Base-by-base conservation (phyloP, 2,113 vertebrate genomes). In the Hoplias malabaricus region DNA sequence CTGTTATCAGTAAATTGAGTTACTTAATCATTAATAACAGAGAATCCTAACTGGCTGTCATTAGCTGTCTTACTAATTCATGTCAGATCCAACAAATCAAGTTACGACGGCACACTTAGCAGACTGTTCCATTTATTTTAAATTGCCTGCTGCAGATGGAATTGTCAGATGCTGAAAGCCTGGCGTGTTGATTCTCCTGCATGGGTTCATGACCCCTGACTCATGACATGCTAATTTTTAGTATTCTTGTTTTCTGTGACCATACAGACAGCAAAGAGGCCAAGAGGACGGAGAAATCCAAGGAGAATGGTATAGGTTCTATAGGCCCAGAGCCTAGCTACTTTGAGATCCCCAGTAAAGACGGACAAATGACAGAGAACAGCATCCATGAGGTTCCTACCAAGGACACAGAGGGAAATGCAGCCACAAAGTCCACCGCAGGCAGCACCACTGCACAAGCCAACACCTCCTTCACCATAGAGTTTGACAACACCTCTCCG, bases 381-480 rank as follows among this genome's bases (percentile, higher is more conserved):
- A 86, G 93, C 81, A 94, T 98, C 88, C 94, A 97, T 86, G 97
- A 98, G 90, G 93, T 98, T 82, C 95, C 97, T 82, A 97, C 96
- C 84, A 96, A 97, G 90, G 96, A 99, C 88, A 96, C 93, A 1
- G 93, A 95, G 83, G 92, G 89, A 61, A 77, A 87, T 11, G 85
- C 90, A 74, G n/a, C 92, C 77, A 84, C 93, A 23, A 83, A 81
- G 4, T 11, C 87, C 4, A 77, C 92, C 50, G 59, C 90, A 85
- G 80, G 90, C 73, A 89, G 83, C 4, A 80, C 90, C 73, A 25
- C 93, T 89, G 93, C 94, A 82, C 93, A 96, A 88, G 95, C 96
- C 36, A 96, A 99, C 62, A 96, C 98, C 87, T 99, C 97, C 70
- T 99, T 99, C 92, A 98, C 97, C 73, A 99, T 99, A 86, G 97